A percentile compares a stretch with the other conserved stretches of the same genome.
Conservation (phyloP, 2,113 vertebrate genomes). For the Eurystomus gularis region DNA sequence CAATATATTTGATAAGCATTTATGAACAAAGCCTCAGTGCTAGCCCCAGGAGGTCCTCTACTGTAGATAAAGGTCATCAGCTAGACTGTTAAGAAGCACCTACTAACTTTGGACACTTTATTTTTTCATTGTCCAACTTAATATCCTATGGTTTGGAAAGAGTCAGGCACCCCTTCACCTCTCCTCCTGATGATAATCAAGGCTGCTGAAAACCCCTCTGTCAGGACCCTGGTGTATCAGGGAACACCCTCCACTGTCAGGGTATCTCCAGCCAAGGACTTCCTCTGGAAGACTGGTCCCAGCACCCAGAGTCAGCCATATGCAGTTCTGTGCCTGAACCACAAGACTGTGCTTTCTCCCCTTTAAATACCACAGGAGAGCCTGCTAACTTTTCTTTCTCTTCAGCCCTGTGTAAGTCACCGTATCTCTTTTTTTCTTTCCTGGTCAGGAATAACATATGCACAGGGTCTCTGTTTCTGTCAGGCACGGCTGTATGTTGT, state of each 20-base stretch:
- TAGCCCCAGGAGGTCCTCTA: neutral
- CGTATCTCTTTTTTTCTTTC: neutral
- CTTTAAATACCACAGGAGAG: neutral
- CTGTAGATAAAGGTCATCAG: conserved; percentile 41
- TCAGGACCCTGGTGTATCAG: fast-evolving
- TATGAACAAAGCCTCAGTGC: conserved; percentile 28
- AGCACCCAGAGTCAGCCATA: neutral
- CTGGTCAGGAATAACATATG: neutral
- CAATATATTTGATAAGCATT: conserved; percentile 55
- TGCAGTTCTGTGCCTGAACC: conserved; percentile 34
- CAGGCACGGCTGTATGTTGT: neutral
- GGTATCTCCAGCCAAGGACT: neutral
- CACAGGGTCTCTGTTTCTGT: neutral
- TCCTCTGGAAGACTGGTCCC: neutral
- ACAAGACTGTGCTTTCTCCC: conserved; percentile 60
- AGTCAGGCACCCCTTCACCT: neutral
- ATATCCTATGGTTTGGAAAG: neutral
- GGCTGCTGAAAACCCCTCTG: neutral
- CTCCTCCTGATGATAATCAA: neutral
- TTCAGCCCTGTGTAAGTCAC: neutral
- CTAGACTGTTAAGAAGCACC: neutral
- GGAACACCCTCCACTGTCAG: neutral
- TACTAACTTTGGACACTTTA: neutral
- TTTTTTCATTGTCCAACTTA: neutral
- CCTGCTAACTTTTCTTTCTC: neutral